Conservation (phyloP, 1,140 invertebrate species). For the Rhyacophila brunnea region DNA sequence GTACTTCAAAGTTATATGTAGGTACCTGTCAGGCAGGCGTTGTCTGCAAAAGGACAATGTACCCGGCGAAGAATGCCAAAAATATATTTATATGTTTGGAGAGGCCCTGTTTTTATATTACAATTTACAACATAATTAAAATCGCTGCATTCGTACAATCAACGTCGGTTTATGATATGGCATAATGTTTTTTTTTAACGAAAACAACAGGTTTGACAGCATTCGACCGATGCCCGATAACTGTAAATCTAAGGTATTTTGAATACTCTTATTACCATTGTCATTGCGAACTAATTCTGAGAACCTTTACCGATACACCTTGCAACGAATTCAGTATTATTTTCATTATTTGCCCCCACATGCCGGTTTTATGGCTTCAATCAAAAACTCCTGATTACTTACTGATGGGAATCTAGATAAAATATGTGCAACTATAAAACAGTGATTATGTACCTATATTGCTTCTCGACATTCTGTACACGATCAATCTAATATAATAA, state of each 20-base stretch:
- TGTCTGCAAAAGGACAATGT: constrained; percentile 21
- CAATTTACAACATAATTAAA: neutral
- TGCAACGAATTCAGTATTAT: too few relatives aligned
- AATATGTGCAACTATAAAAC: too few relatives aligned
- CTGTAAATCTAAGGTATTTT: constrained; percentile 20
- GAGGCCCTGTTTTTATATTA: neutral
- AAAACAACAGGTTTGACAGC: constrained; percentile 18
- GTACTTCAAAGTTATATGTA: constrained; percentile 10
- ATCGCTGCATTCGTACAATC: neutral
- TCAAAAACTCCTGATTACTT: too few relatives aligned
- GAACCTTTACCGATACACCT: neutral
- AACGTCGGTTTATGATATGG: neutral
- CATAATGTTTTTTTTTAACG: constrained; percentile 2
- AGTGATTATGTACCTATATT: too few relatives aligned
- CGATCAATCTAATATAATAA: too few relatives aligned
- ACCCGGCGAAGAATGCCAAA: constrained; percentile 23
- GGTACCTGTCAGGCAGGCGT: constrained; percentile 23
- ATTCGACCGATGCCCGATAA: constrained; percentile 9
- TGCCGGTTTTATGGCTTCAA: too few relatives aligned
- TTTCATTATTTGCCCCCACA: too few relatives aligned
- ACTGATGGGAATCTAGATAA: too few relatives aligned
- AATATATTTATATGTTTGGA: constrained; percentile 5
- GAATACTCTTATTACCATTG: constrained; percentile 2
- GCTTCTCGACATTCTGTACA: too few relatives aligned
- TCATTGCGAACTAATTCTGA: neutral